Percentiles rank a stretch among this genome's conserved stretches.
Evolutionary conservation across 1,140 invertebrate species (phyloP).

Genomic region (Ips nitidus): DNA sequence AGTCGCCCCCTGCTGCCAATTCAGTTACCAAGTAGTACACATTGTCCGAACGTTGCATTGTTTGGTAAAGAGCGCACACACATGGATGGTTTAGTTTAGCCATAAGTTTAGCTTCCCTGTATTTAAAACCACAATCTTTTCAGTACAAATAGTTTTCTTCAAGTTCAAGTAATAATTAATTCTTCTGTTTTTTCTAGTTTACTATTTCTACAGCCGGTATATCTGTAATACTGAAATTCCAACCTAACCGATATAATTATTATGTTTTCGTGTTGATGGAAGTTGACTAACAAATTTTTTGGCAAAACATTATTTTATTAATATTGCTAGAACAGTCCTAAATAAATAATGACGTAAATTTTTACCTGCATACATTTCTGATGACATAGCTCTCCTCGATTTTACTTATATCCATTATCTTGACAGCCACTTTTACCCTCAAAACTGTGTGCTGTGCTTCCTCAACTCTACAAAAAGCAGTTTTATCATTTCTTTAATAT

Average conservation of each 20-base stretch:
- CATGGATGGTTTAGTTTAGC: constrained; percentile 67
- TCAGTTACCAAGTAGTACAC: constrained; percentile 64
- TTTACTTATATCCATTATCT: constrained; percentile 67
- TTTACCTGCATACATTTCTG: constrained; percentile 61
- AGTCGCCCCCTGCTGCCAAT: constrained; percentile 66
- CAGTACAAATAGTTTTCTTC: background rate
- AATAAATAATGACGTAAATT: too few species aligned
- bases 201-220: too few species aligned
- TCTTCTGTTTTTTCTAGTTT: too few species aligned
- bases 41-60: constrained; percentile 62
- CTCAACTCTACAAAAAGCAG: constrained; percentile 26
- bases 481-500: too few species aligned
- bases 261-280: too few species aligned
- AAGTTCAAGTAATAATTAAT: background rate
- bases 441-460: constrained; percentile 33
- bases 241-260: too few species aligned
- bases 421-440: constrained; percentile 66
- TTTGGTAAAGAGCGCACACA: constrained; percentile 68
- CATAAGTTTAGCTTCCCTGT: constrained; percentile 67
- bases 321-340: too few species aligned
- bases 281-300: too few species aligned
- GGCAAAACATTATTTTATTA: too few species aligned
- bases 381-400: constrained; percentile 70
- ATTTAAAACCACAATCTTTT: constrained; percentile 29
- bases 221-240: too few species aligned